Evolutionary conservation across 1,140 invertebrate species (phyloP), one percentile per base, ranked within the genome.

Genomic region (Melipona quadrifasciata): DNA sequence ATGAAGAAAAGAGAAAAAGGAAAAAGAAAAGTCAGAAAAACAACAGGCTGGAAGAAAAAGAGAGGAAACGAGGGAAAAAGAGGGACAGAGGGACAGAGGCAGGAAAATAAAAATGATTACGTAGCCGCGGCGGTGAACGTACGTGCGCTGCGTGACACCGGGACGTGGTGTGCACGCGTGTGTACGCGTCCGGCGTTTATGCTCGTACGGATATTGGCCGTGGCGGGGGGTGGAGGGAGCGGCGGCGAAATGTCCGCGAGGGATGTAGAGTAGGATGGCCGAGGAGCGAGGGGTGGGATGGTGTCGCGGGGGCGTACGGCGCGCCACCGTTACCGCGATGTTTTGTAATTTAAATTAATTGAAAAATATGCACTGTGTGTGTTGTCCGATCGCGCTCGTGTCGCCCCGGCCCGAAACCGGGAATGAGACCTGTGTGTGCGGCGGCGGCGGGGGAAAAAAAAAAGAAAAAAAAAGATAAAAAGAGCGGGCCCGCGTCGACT

Each of bases 321-420:
- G 87, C 68, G 78, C 70, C 86, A 80, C 91, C 89, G 89, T 93
- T 93, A 92, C 92, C 87, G 90, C 92, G 92, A 93, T 93, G 91
- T 93, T 93, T 93, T 93, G 93, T 92, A 92, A 94, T 94, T 94
- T 93, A 94, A 94, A 94, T 94, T 93, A 94, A 94, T 93, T 93
- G 93, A 93, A 94, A 94, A 94, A 94, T 94, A 94, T 93, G 93
- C 93, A 92, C 90, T 92, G 90, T 93, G 88, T 89, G 89, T 92
- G 93, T 93, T 93, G 91, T 93, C 90, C 87, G 90, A 93, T 92
- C 89, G 91, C 87, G 90, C 87, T 82, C 85, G 86, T 87, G 89
- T 90, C 87, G 87, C 87, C 53, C 58, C 75, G 73, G 78, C 65
- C 85, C 72, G 86, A 89, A 82, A 87, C 85, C 74, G 74, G 75